A percentile compares a stretch with the other conserved stretches of the same genome.
These are phyloP conservation scores for Philereme vetulata DNA, from an alignment of 2,888 invertebrate species.

Conservation along the genomic window DNA sequence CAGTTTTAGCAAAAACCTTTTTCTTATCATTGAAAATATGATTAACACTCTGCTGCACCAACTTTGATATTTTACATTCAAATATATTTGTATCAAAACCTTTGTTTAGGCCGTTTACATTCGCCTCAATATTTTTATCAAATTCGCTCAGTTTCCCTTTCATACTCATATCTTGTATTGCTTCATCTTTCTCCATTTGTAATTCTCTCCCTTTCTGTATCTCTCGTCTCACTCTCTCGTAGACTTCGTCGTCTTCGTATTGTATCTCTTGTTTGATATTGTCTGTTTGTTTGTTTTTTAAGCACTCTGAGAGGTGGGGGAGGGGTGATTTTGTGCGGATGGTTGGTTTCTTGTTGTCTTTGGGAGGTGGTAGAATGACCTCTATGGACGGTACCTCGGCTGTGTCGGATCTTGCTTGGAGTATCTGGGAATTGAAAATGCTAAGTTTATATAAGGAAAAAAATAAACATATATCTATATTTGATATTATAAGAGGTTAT, in stretches of 20 bases:
- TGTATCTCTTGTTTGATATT: constrained; percentile 32
- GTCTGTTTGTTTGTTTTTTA: constrained; percentile 35
- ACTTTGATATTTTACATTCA: constrained; percentile 71
- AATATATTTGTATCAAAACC: constrained; percentile 50
- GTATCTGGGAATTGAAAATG: constrained; percentile 46
- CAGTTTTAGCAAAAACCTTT: constrained; percentile 70
- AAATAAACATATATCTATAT: too few species aligned
- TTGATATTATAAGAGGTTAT: too few species aligned
- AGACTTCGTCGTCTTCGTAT: constrained; percentile 39
- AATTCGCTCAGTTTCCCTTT: background rate
- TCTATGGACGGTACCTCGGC: constrained; percentile 60
- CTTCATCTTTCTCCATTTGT: constrained; percentile 6
- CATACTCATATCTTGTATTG: constrained; percentile 7
- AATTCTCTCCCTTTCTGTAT: constrained; percentile 25
- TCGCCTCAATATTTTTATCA: background rate
- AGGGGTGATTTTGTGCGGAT: constrained; percentile 47
- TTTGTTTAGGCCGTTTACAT: background rate
- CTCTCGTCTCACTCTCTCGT: constrained; percentile 37
- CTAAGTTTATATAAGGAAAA: too few species aligned
- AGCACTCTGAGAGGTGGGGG: constrained; percentile 47
- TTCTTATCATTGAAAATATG: constrained; percentile 71
- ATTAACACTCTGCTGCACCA: constrained; percentile 74
- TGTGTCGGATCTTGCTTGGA: constrained; percentile 44
- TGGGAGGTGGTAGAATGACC: constrained; percentile 34
- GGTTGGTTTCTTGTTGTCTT: constrained; percentile 42